Evolutionary conservation across 1,140 invertebrate species (phyloP).

Genomic region (Eubasilissa regina): DNA sequence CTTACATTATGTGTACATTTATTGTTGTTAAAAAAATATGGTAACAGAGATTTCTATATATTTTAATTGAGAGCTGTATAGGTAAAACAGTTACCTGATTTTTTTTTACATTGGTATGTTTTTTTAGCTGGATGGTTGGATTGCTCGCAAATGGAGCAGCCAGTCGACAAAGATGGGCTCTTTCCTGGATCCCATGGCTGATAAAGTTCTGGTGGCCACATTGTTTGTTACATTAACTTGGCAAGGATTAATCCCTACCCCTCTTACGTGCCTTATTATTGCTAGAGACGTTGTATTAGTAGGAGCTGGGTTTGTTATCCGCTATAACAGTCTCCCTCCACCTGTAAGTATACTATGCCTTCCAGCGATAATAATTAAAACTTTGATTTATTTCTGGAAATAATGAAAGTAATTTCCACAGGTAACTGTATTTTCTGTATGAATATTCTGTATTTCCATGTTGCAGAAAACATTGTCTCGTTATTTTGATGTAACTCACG

Average conservation of each 20-base stretch:
- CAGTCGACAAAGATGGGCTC: slow-evolving; percentile 94
- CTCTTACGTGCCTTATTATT: slow-evolving; percentile 89
- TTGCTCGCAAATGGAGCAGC: slow-evolving; percentile 91
- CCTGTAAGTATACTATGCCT: slow-evolving; percentile 80
- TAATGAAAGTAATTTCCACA: background rate
- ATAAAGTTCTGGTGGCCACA: slow-evolving; percentile 93
- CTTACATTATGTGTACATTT: too few relatives aligned
- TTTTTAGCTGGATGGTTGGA: slow-evolving; percentile 92
- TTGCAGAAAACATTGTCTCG: slow-evolving; percentile 87
- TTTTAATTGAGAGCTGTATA: too few relatives aligned
- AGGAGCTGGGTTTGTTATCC: slow-evolving; percentile 87
- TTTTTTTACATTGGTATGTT: slow-evolving; percentile 68
- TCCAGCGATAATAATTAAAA: background rate
- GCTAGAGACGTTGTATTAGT: slow-evolving; percentile 88
- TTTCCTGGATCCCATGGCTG: slow-evolving; percentile 97
- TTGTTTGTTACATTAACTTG: slow-evolving; percentile 91
- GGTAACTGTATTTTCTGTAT: background rate
- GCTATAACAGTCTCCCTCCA: slow-evolving; percentile 90
- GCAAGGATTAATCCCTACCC: slow-evolving; percentile 88
- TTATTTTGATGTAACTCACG: slow-evolving; percentile 92
- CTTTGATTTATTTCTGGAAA: background rate
- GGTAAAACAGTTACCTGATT: slow-evolving; percentile 53
- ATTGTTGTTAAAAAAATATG: too few relatives aligned
- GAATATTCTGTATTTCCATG: slow-evolving; percentile 5
- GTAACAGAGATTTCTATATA: too few relatives aligned